A percentile compares a stretch with the other conserved stretches of the same genome.
phyloP scores from a whole-genome alignment of 2,797 vertebrate genomes.

The Myoxocephalus aenaeus region DNA sequence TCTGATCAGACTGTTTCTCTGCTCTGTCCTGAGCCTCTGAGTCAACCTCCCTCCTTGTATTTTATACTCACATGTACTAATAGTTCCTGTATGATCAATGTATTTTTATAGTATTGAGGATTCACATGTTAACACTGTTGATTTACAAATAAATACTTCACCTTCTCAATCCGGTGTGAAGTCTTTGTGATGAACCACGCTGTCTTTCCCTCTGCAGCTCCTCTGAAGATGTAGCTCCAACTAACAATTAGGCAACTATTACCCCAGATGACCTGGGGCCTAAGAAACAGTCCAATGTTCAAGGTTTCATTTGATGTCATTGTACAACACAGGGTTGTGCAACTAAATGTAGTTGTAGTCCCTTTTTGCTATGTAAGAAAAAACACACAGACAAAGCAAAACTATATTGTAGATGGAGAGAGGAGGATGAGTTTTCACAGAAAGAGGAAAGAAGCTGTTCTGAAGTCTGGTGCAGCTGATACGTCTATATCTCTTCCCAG shows the following conservation, averaged over 20 bases:
- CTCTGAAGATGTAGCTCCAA: neutral
- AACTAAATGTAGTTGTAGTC: neutral
- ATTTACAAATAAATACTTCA: slow-evolving; percentile 77
- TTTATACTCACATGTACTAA: slow-evolving; percentile 72
- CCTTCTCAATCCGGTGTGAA: slow-evolving; percentile 53
- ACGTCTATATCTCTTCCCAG: too few relatives aligned
- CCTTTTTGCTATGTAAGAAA: too few relatives aligned
- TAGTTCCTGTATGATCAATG: slow-evolving; percentile 57
- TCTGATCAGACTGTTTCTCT: slow-evolving; percentile 6
- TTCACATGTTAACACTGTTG: slow-evolving; percentile 70
- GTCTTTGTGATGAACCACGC: slow-evolving; percentile 19
- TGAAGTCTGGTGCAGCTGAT: too few relatives aligned
- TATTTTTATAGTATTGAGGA: slow-evolving; percentile 66
- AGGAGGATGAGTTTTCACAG: too few relatives aligned
- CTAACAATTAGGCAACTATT: neutral
- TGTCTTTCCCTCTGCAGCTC: neutral
- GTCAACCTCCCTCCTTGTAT: slow-evolving; percentile 20
- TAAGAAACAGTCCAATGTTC: neutral
- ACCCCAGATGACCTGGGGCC: neutral
- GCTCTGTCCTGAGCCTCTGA: neutral
- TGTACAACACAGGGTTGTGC: neutral
- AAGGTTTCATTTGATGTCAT: neutral
- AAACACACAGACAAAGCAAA: too few relatives aligned
- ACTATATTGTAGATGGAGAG: too few relatives aligned
- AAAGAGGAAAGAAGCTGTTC: too few relatives aligned